phyloP scores from a whole-genome alignment of 1,140 invertebrate species.

The Colletes gigas region DNA sequence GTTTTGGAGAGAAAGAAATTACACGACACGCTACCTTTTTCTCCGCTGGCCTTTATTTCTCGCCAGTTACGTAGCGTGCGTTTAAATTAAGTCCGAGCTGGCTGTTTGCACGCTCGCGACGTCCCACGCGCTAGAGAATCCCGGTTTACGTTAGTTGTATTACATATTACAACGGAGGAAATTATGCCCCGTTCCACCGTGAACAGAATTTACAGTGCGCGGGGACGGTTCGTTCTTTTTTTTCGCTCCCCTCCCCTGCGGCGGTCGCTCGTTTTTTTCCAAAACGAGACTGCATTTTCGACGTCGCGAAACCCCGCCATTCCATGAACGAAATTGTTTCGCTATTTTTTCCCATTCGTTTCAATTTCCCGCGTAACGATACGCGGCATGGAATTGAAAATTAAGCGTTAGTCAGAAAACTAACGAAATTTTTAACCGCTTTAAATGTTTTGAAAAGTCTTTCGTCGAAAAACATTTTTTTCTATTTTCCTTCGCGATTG shows the following conservation, averaged over 20 bases:
- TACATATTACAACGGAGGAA: slow-evolving; percentile 59
- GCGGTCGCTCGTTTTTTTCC: not conserved
- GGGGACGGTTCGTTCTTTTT: slow-evolving; percentile 21
- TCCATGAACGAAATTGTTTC: not conserved
- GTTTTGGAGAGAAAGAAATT: slow-evolving; percentile 20
- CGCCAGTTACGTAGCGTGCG: slow-evolving; percentile 7
- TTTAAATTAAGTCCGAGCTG: slow-evolving; percentile 26
- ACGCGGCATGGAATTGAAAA: not conserved
- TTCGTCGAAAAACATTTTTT: no score
- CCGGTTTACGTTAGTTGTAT: slow-evolving; percentile 39
- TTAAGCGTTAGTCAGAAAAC: not conserved
- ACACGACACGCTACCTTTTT: not conserved
- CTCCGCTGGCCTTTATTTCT: not conserved
- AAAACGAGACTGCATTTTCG: slow-evolving; percentile 2
- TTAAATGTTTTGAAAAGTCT: no score
- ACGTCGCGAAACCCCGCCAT: not conserved
- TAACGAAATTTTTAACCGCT: not conserved
- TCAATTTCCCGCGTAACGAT: no score
- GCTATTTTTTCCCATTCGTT: not conserved
- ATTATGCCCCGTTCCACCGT: slow-evolving; percentile 32
- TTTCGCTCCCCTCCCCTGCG: slow-evolving; percentile 1
- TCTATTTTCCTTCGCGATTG: not conserved
- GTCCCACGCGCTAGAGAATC: not conserved
- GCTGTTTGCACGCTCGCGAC: not conserved
- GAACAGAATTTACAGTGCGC: slow-evolving; percentile 43